Evolutionary conservation across 2,797 vertebrate species (phyloP).

Genomic region (Podarcis lilfordi): DNA sequence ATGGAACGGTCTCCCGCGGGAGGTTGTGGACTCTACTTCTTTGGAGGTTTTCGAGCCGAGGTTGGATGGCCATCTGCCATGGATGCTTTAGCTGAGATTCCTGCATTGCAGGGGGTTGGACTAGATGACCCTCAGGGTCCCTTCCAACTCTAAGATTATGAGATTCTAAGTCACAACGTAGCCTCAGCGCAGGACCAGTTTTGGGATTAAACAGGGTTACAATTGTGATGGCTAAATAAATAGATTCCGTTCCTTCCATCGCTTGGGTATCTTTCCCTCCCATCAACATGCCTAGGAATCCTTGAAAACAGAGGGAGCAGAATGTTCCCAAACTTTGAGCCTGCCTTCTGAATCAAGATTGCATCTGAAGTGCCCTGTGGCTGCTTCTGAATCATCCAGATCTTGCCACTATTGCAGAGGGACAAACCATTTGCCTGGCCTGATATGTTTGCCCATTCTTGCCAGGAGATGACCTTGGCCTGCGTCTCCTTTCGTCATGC

Average conservation of each 20-base stretch:
- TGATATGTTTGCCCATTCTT: background rate
- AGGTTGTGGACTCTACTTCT: too few relatives aligned
- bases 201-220: background rate
- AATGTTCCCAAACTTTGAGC: constrained; percentile 8
- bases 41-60: too few relatives aligned
- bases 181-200: too few relatives aligned
- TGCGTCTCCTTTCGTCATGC: constrained; percentile 3
- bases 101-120: too few relatives aligned
- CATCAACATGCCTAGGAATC: background rate
- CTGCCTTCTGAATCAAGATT: constrained; percentile 2
- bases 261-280: background rate
- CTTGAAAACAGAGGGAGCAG: constrained; percentile 16
- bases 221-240: background rate
- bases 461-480: constrained; percentile 21
- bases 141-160: too few relatives aligned
- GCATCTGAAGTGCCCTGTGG: background rate
- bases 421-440: background rate
- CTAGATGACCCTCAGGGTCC: too few relatives aligned
- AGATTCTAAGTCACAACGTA: too few relatives aligned
- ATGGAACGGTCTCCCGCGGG: too few relatives aligned
- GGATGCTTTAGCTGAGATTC: too few relatives aligned
- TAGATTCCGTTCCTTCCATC: background rate
- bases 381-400: constrained; percentile 28
- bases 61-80: too few relatives aligned
- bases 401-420: background rate